Base-by-base conservation (phyloP, 92 coral and sea anemone species). In the Zoanthus solanderi region DNA sequence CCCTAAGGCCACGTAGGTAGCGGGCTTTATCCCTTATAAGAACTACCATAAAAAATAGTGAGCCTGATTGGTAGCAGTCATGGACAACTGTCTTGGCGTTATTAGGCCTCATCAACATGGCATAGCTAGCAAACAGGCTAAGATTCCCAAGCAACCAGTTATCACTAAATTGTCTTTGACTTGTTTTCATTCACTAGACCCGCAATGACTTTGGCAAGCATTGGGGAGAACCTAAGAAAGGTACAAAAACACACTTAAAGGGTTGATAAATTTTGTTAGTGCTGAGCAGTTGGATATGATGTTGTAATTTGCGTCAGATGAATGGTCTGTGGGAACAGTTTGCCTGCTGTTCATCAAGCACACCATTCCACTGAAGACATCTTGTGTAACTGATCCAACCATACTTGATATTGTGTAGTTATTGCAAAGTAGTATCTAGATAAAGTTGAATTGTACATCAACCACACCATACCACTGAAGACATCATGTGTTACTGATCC, bases 221-320 rank as follows among this genome's bases (percentile, higher is more conserved):
- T 94, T 81, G 99, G 98, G 31, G 96, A 95, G 89, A 90, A 87
- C 65, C 85, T 97, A 11, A 85, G 90, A 78, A 97, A 89, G 95
- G 99, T 96, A 72, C n/a, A 83, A n/a, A 9, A 44, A 13, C 23
- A 54, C 30, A 47, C 29, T 23, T 0, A 67, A 45, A 45, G 71
- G 6, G 13, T 10, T 14, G 6, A 3, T 74, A 5, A 53, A 15
- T 31, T 72, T 72, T 72, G 32, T 72, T 45, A 9, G 14, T 42
- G 56, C 13, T 7, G 3, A 47, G 71, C 31, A 37, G 8, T 79
- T 79, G 90, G 92, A 89, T 7, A 28, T 88, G 88, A 87, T 92
- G 93, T 66, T 90, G 90, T 92, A 85, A 90, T 90, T 83, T 86
- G 94, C 89, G 93, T 91, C 91, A 73, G 84, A 91, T 58, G 88